Evolutionary conservation across 2,113 vertebrate species (phyloP), one percentile per base, ranked within the genome.

Genomic region (Aegithalos caudatus): DNA sequence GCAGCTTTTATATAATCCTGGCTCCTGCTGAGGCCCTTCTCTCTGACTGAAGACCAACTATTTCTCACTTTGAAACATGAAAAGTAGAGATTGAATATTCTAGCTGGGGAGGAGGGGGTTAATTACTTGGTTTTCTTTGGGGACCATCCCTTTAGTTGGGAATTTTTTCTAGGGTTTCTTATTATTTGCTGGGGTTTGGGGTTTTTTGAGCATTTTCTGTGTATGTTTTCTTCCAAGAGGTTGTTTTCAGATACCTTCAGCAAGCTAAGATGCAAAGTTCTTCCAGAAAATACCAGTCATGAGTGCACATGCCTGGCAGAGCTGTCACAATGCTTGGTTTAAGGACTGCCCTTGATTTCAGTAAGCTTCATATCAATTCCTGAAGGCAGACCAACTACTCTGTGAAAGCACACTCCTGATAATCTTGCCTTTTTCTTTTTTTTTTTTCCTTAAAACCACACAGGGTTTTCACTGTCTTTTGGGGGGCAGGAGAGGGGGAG

Each of bases 131-230:
- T n/a, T 88, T 27, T 53, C 33, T 60, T 74, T 53, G 16, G 2
- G 31, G 7, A 21, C 5, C 0, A 0, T 22, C 13, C 21, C 16
- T 60, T 77, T 25, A 12, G 8, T 6, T 56, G 27, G 9, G 12
- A 22, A 3, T 31, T 47, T 77, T 83, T 67, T 50, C 4, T n/a
- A 24, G 23, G 3, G 0, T 10, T n/a, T 53, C 50, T 38, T 29
- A 6, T 50, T 42, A 16, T 37, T 31, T 42, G 7, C 62, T 10
- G 21, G 40, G 7, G 3, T 61, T 48, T 23, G 29, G 25, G 8
- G 1, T 14, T 65, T 77, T 85, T 80, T 45, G 9, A 70, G 15
- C 5, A 3, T 81, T 90, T 18, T 8, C 61, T 40, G 17, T 9
- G 1, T 64, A 6, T 24, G 47, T 60, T 90, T 89, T 84, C n/a